These are phyloP conservation scores for Marronus borbonicus DNA, from an alignment of 2,888 invertebrate genomes.

Conservation along the genomic window DNA sequence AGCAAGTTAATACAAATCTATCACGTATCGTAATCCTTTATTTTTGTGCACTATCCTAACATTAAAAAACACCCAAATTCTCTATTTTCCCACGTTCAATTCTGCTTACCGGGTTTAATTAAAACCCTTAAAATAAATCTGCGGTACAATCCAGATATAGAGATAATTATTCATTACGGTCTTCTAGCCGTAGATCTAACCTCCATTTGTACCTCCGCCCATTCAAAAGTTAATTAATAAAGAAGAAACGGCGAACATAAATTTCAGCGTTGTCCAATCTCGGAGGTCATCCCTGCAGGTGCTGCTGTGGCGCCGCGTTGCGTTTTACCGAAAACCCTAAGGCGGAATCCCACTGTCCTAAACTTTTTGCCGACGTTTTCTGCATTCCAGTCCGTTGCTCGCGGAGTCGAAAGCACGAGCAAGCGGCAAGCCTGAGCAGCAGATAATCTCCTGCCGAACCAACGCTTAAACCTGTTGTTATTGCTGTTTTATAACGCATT, in stretches of 20 bases:
- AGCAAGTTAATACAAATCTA: too few relatives aligned
- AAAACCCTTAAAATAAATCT: constrained; percentile 12
- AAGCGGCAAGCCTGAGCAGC: background rate
- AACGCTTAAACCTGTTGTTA: constrained; percentile 18
- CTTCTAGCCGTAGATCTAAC: background rate
- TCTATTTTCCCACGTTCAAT: background rate
- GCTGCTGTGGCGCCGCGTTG: background rate
- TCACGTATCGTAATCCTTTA: too few relatives aligned
- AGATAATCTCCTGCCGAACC: constrained; percentile 22
- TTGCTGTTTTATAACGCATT: constrained; percentile 19
- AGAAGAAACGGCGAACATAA: constrained; percentile 16
- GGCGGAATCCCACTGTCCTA: too few relatives aligned
- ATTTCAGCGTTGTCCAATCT: constrained; percentile 10
- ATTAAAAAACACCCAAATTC: too few relatives aligned
- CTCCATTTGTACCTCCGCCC: background rate
- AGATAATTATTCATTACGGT: background rate
- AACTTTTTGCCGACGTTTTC: constrained; percentile 28
- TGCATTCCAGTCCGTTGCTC: constrained; percentile 6
- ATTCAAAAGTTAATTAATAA: constrained; percentile 38
- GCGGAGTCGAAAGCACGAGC: background rate
- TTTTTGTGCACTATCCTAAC: too few relatives aligned
- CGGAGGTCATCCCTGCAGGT: background rate
- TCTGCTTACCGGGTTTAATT: background rate
- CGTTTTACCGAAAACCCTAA: constrained; percentile 1
- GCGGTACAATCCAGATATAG: background rate